Conservation (phyloP, 2,888 invertebrate genomes). For the Cheiracanthium punctorium region DNA sequence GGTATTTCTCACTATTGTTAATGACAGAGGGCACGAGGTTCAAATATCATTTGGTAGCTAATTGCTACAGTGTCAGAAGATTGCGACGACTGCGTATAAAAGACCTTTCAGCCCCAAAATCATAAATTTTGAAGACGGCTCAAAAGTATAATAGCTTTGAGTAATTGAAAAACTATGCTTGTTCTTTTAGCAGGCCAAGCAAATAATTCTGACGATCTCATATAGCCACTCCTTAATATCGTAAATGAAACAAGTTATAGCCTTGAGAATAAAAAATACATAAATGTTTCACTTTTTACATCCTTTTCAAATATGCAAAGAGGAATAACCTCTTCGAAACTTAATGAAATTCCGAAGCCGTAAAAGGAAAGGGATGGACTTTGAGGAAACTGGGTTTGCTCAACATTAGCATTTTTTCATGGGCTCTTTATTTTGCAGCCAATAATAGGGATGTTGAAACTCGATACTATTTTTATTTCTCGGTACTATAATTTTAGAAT, state of each 20-base stretch:
- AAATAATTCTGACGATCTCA: conserved; percentile 61
- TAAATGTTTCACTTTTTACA: conserved; percentile 57
- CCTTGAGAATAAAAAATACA: conserved; percentile 56
- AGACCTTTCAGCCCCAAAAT: conserved; percentile 54
- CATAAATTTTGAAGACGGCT: conserved; percentile 64
- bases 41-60: conserved; percentile 66
- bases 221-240: conserved; percentile 66
- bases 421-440: too few species aligned
- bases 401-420: too few species aligned
- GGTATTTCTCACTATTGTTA: conserved; percentile 62
- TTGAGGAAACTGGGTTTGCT: neutral
- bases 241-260: conserved; percentile 61
- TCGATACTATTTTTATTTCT: too few species aligned
- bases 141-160: conserved; percentile 54
- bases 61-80: conserved; percentile 59
- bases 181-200: conserved; percentile 53
- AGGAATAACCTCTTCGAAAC: conserved; percentile 54
- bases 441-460: too few species aligned
- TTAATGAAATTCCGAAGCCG: conserved; percentile 56
- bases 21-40: conserved; percentile 39
- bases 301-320: conserved; percentile 58
- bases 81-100: conserved; percentile 27
- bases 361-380: conserved; percentile 30
- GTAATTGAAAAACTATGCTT: conserved; percentile 68
- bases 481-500: too few species aligned